phyloP scores from a whole-genome alignment of 2,113 vertebrate genomes.

The Pantherophis guttatus region DNA sequence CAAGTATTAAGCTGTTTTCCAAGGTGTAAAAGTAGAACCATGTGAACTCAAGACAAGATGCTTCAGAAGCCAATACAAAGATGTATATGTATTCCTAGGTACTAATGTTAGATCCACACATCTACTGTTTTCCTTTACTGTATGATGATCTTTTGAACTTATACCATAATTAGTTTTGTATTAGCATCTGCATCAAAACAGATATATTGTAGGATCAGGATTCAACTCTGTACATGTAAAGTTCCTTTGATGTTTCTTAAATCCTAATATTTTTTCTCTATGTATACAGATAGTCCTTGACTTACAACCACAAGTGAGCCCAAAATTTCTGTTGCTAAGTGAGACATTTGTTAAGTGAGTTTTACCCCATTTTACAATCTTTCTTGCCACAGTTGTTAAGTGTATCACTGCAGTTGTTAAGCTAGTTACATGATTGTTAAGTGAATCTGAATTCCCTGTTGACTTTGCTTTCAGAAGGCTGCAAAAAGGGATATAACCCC shows the following conservation, averaged over 20 bases:
- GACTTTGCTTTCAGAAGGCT: no score
- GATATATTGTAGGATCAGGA: background rate
- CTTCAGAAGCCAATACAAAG: background rate
- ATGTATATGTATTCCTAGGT: background rate
- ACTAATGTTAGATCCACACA: background rate
- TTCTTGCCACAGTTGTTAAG: no score
- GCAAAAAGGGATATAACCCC: no score
- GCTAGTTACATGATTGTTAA: no score
- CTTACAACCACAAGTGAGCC: no score
- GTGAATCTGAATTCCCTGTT: no score
- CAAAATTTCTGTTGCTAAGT: no score
- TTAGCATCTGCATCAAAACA: background rate
- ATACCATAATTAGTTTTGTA: background rate
- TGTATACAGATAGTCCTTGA: no score
- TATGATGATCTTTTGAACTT: no score
- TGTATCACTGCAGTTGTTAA: no score
- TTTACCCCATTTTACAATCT: no score
- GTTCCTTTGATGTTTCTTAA: background rate
- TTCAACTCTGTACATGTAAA: background rate
- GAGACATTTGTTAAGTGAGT: no score
- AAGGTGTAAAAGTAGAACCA: background rate
- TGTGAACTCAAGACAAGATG: background rate
- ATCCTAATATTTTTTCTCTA: background rate
- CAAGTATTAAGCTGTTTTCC: background rate
- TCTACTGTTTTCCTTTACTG: background rate